phyloP scores from a whole-genome alignment of 2,888 invertebrate species.

The Cataglyphis albicans region DNA sequence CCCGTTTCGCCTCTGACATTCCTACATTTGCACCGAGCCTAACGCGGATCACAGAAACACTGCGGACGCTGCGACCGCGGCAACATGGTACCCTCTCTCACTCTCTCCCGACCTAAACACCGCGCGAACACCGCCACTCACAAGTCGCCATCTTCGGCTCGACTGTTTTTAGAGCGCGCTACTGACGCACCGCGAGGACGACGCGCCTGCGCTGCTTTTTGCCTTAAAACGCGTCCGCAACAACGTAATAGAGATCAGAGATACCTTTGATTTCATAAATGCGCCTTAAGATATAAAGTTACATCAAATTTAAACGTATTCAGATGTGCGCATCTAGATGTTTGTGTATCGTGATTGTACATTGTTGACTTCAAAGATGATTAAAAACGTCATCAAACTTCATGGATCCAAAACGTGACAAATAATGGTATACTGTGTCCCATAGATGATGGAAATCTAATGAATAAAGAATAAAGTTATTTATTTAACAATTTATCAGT shows the following conservation, averaged over 20 bases:
- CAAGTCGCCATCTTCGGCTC: slow-evolving; percentile 84
- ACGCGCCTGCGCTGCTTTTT: slow-evolving; percentile 28
- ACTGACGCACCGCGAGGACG: slow-evolving; percentile 69
- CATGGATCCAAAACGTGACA: too few species aligned
- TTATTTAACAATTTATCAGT: neutral
- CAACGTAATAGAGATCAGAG: neutral
- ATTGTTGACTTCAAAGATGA: neutral
- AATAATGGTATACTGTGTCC: neutral
- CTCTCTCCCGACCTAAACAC: slow-evolving; percentile 63
- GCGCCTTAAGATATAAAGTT: neutral
- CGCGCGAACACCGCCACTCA: slow-evolving; percentile 78
- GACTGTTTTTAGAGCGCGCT: slow-evolving; percentile 84
- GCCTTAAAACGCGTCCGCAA: neutral
- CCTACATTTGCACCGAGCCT: slow-evolving; percentile 87
- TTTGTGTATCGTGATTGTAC: neutral
- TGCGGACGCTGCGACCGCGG: slow-evolving; percentile 76
- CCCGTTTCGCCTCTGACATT: slow-evolving; percentile 92
- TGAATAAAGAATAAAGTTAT: neutral
- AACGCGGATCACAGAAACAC: slow-evolving; percentile 82
- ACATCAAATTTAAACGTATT: neutral
- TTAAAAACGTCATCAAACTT: neutral
- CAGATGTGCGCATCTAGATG: neutral
- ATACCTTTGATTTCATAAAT: neutral
- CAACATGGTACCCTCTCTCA: slow-evolving; percentile 80
- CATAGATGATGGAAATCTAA: neutral